A percentile compares a stretch with the other conserved stretches of the same genome.
Conservation (phyloP, 1,140 invertebrate species). For the Caenorhabditis tropicalis region DNA sequence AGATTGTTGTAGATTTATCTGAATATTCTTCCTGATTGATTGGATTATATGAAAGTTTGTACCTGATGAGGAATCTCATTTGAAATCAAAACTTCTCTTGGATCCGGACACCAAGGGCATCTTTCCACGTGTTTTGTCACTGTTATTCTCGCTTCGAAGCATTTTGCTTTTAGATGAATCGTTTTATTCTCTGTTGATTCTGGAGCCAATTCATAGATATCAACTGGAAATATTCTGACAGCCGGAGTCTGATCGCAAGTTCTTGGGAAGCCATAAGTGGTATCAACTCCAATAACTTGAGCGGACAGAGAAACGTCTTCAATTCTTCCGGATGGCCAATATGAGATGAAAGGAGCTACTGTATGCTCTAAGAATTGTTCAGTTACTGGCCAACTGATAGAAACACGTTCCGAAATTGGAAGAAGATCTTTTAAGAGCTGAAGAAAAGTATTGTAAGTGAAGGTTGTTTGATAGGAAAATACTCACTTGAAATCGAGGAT, state of each 20-base stretch:
- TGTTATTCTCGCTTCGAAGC: conserved; percentile 57
- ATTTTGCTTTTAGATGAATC: conserved; percentile 51
- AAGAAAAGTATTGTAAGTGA: not conserved
- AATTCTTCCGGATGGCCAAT: conserved; percentile 52
- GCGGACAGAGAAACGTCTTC: conserved; percentile 54
- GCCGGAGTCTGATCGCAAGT: conserved; percentile 60
- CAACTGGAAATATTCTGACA: conserved; percentile 46
- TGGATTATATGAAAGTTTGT: not conserved
- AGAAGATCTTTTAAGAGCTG: conserved; percentile 52
- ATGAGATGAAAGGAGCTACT: conserved; percentile 51
- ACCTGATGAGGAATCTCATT: conserved; percentile 16
- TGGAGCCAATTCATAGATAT: not conserved
- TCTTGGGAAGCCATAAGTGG: conserved; percentile 59
- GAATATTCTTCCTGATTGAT: not conserved
- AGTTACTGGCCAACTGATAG: conserved; percentile 52
- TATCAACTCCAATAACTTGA: conserved; percentile 58
- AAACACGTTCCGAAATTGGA: conserved; percentile 48
- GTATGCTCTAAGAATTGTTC: conserved; percentile 54
- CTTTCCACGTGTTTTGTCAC: conserved; percentile 57
- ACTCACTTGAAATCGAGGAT: conserved; percentile 55
- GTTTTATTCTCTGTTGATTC: not conserved
- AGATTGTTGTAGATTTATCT: conserved; percentile 12
- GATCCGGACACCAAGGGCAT: conserved; percentile 72
- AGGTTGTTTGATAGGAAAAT: not conserved
- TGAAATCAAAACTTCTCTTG: conserved; percentile 1